Evolutionary conservation across 2,113 vertebrate genomes (phyloP), one percentile per base, ranked within the genome.

Genomic region (Myotis brandtii): DNA sequence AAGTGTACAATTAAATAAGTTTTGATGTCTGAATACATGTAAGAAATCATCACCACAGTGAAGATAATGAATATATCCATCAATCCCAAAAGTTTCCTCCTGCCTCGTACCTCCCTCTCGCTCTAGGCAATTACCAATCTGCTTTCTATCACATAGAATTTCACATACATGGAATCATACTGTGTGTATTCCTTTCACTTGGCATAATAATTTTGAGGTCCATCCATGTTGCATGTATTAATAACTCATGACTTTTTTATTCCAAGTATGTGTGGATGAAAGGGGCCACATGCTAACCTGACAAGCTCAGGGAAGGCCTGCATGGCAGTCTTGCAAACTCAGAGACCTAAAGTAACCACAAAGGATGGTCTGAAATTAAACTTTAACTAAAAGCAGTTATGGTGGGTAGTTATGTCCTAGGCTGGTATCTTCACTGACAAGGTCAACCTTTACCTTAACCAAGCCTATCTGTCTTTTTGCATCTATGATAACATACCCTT

Each of bases 171-270:
- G 34, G 17, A 86, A 86, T 76, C 14, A 52, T 59, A 21, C 12
- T 59, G 6, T 62, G 14, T n/a, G 6, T 34, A 85, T 50, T 75
- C 2, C 46, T 85, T 92, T 67, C 54, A 69, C 20, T 32, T 67
- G 34, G 90, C 56, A 27, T 70, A 21, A 32, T 95, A 40, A 52
- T 81, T 93, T 62, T 90, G 80, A 84, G 77, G 79, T 88, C 70
- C 6, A 54, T 72, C 70, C 34, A 23, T 37, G 0, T 46, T 56
- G 34, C 10, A 27, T 70, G 3, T 46, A 59, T 76, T 46, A 80
- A 75, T 21, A 46, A 18, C 34, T 81, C 5, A 43, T 37, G 62
- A 20, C 9, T 21, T 76, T 86, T 52, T 73, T n/a, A 86, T 72
- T 66, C 27, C 30, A 56, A 5, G 56, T 59, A 27, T 11, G 59